A percentile compares a stretch with the other conserved stretches of the same genome.
These are phyloP conservation scores for Microctenopoma stevenorrisi DNA, from an alignment of 2,797 vertebrate genomes.

Conservation along the genomic window DNA sequence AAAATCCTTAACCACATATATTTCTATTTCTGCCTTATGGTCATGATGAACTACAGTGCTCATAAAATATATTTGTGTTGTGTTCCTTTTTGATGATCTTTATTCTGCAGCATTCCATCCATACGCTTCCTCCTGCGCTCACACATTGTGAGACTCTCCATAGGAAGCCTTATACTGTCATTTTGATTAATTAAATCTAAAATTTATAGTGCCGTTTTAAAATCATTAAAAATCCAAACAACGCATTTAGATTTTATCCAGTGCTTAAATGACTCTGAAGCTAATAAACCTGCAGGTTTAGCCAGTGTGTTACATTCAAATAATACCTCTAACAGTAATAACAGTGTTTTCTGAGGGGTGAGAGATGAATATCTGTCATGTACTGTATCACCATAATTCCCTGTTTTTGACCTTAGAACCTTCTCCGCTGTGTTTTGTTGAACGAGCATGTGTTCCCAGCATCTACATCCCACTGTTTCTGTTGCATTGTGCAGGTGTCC, in stretches of 20 bases:
- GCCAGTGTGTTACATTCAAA: no score
- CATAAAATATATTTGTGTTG: background rate
- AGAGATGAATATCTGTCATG: slow-evolving; percentile 5
- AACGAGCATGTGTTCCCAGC: slow-evolving; percentile 7
- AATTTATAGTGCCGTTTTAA: background rate
- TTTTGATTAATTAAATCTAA: background rate
- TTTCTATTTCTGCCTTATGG: background rate
- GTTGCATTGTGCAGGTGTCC: slow-evolving; percentile 86
- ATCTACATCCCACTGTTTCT: slow-evolving; percentile 27
- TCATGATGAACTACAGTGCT: background rate
- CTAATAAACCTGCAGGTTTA: background rate
- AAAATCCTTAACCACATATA: background rate
- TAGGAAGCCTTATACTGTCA: no score
- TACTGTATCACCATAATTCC: slow-evolving; percentile 1
- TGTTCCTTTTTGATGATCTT: background rate
- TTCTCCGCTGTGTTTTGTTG: slow-evolving; percentile 13
- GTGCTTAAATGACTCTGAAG: background rate
- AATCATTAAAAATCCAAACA: slow-evolving; percentile 19
- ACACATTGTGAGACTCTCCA: background rate
- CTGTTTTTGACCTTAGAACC: background rate
- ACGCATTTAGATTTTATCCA: background rate
- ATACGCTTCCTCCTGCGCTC: background rate
- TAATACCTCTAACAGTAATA: background rate
- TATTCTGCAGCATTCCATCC: background rate
- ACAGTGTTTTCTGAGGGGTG: background rate